Conservation (phyloP, 2,113 vertebrate genomes). For the Sceloporus undulatus region DNA sequence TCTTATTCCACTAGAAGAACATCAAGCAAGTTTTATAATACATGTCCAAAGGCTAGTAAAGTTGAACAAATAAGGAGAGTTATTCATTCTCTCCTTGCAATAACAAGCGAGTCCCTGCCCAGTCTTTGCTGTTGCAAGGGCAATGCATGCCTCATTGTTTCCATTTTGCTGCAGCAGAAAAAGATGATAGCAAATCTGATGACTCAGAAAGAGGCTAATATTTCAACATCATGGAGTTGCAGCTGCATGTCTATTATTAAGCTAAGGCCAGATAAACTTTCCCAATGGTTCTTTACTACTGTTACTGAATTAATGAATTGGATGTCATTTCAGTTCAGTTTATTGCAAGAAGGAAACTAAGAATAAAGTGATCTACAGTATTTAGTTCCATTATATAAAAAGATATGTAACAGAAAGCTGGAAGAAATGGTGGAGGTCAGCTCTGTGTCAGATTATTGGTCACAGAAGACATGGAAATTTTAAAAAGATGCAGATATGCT, state of each 20-base stretch:
- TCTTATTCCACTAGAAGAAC: constrained; percentile 1
- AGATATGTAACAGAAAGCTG: no score
- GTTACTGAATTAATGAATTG: no score
- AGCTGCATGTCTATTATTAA: neutral
- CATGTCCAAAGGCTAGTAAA: constrained; percentile 10
- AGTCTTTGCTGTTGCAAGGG: neutral
- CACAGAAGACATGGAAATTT: no score
- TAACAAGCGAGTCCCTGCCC: constrained; percentile 5
- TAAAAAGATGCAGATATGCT: no score
- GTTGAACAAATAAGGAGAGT: constrained; percentile 26
- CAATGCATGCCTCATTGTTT: constrained; percentile 1
- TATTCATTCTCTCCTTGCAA: constrained; percentile 9
- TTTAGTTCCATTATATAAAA: no score
- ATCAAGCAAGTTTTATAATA: constrained; percentile 7
- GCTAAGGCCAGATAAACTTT: neutral
- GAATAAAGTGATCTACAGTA: no score
- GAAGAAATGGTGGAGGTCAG: no score
- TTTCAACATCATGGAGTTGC: neutral
- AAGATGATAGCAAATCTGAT: neutral
- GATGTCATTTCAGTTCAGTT: no score
- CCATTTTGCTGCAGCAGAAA: neutral
- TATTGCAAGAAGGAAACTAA: no score
- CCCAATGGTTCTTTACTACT: neutral
- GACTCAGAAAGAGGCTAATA: constrained; percentile 4
- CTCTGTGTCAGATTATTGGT: no score